Percentiles rank a stretch among this genome's conserved stretches.
Evolutionary conservation across 2,888 invertebrate genomes (phyloP).

Genomic region (Amitus sp.): DNA sequence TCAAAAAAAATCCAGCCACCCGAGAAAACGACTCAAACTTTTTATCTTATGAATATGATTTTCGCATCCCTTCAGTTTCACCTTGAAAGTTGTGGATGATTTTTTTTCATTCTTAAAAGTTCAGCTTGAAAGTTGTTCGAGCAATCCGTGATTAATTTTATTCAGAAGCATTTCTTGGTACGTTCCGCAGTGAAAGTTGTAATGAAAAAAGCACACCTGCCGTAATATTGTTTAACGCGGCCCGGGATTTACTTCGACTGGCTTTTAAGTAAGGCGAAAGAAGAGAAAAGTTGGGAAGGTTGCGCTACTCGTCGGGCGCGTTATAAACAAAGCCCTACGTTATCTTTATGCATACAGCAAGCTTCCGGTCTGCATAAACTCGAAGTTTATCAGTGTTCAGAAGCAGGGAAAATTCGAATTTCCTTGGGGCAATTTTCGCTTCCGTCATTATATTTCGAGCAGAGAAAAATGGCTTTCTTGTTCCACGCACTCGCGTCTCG

Average conservation of each 20-base stretch:
- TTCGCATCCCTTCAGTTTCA: too few relatives aligned
- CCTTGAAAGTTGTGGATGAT: too few relatives aligned
- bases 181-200: not conserved
- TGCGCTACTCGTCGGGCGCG: too few relatives aligned
- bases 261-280: too few relatives aligned
- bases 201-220: constrained; percentile 2
- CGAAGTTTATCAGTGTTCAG: constrained; percentile 23
- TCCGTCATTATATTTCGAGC: constrained; percentile 31
- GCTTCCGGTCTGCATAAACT: not conserved
- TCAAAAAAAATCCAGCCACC: too few relatives aligned
- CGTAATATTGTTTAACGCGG: constrained; percentile 2
- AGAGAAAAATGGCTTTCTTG: constrained; percentile 19
- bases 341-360: not conserved
- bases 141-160: not conserved
- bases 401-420: constrained; percentile 2
- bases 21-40: too few relatives aligned
- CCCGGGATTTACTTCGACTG: not conserved
- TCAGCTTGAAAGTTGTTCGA: too few relatives aligned
- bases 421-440: constrained; percentile 26
- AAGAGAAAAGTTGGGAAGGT: too few relatives aligned
- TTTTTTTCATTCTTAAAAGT: too few relatives aligned
- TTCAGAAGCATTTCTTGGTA: not conserved
- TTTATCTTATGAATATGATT: too few relatives aligned
- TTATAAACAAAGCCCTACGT: not conserved
- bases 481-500: constrained; percentile 25